These are phyloP conservation scores for Gerosis bhagava DNA, from an alignment of 2,888 invertebrate genomes.

Conservation along the genomic window DNA sequence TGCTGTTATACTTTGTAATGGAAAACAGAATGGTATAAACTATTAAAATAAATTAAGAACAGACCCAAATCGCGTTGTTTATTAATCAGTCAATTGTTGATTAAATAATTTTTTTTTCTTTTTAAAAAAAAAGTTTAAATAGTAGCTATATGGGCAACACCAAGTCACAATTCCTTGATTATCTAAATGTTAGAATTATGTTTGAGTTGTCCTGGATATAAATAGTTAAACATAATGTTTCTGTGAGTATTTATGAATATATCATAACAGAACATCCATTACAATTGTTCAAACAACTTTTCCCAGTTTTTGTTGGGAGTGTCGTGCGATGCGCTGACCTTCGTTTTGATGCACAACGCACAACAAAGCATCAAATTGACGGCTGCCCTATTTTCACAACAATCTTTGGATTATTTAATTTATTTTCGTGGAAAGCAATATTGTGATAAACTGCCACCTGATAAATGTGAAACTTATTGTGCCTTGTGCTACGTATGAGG, in stretches of 20 bases:
- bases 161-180: slow-evolving; percentile 64
- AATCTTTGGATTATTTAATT: slow-evolving; percentile 65
- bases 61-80: too few relatives aligned
- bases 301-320: slow-evolving; percentile 63
- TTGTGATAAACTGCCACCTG: slow-evolving; percentile 40
- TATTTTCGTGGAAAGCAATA: slow-evolving; percentile 45
- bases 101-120: too few relatives aligned
- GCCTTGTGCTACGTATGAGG: slow-evolving; percentile 62
- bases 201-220: slow-evolving; percentile 73
- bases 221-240: slow-evolving; percentile 69
- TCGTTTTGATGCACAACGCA: slow-evolving; percentile 83
- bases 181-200: slow-evolving; percentile 75
- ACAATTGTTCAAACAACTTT: slow-evolving; percentile 41
- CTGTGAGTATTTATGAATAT: slow-evolving; percentile 69
- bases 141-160: slow-evolving; percentile 51
- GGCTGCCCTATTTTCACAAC: slow-evolving; percentile 83
- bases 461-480: slow-evolving; percentile 44
- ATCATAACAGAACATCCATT: slow-evolving; percentile 42
- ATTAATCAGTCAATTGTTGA: too few relatives aligned
- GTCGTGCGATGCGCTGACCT: slow-evolving; percentile 81
- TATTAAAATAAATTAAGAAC: too few relatives aligned
- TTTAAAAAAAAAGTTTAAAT: slow-evolving; percentile 26
- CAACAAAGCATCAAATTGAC: slow-evolving; percentile 84
- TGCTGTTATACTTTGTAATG: too few relatives aligned
- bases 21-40: too few relatives aligned